A percentile compares a stretch with the other conserved stretches of the same genome.
Evolutionary conservation across 2,888 invertebrate genomes (phyloP).

Genomic region (Tortrix viridana): DNA sequence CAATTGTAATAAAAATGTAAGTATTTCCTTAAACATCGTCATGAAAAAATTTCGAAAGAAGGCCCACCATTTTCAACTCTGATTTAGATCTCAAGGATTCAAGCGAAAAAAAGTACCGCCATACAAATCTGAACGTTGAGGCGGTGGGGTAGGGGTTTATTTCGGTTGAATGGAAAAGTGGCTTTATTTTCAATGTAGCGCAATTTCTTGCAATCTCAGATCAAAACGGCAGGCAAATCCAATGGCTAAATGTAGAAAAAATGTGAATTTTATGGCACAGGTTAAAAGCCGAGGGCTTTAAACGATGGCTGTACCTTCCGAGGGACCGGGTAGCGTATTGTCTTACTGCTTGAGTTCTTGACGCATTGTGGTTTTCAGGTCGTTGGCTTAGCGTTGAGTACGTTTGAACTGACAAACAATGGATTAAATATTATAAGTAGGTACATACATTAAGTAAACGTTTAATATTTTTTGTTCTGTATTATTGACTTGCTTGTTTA

Average conservation of each 20-base stretch:
- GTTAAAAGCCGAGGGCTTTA: constrained; percentile 35
- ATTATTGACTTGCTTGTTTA: no score
- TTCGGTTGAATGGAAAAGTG: constrained; percentile 14
- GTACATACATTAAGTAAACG: no score
- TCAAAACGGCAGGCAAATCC: constrained; percentile 58
- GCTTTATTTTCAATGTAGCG: constrained; percentile 55
- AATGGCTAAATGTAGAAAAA: constrained; percentile 53
- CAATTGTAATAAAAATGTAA: constrained; percentile 40
- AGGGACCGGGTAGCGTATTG: constrained; percentile 12
- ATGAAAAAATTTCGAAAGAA: constrained; percentile 39
- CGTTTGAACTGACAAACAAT: no score
- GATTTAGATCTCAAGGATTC: constrained; percentile 37
- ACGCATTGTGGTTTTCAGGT: not conserved
- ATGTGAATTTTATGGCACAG: constrained; percentile 39
- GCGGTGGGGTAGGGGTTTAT: constrained; percentile 3
- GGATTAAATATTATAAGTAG: no score
- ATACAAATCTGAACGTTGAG: constrained; percentile 17
- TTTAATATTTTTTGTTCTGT: no score
- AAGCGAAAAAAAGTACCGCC: constrained; percentile 20
- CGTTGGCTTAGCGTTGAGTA: not conserved
- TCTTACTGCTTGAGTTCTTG: constrained; percentile 10
- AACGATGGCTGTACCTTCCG: constrained; percentile 13
- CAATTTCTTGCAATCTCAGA: constrained; percentile 63
- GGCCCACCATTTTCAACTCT: constrained; percentile 38
- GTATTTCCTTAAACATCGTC: constrained; percentile 37